Evolutionary conservation across 2,888 invertebrate species (phyloP), one percentile per base, ranked within the genome.

Genomic region (Trachelus tabidus): DNA sequence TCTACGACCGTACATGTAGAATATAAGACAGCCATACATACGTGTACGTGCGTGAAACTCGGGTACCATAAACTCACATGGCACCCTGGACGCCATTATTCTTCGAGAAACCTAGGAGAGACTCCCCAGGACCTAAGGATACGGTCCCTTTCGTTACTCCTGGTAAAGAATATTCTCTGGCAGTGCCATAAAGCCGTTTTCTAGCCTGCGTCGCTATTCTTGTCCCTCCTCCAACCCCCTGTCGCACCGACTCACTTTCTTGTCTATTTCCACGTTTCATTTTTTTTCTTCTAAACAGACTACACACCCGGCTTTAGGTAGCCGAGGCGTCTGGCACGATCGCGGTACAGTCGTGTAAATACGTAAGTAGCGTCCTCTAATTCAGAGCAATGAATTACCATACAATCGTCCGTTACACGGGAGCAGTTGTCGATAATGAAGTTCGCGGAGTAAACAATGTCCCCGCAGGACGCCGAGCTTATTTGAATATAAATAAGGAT

Each of bases 51-150:
- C 23, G 23, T 23, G 56, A 56, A 56, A 78, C 77, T 76, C 79
- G 12, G 69, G 73, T 75, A 69, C 76, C 73, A 79, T 81, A 80
- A 87, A 83, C 82, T 73, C 35, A 68, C 77, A 80, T 73, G 68
- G 76, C 78, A 74, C 81, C 76, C 79, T 77, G 77, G 80, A 81
- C 81, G 34, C 78, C 79, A 80, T 84, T 83, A 79, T 82, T 81
- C 82, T 78, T 78, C 71, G 68, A 68, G 76, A 73, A 71, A 71
- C 73, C 76, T 40, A 71, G 15, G 6, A 9, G 56, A 56, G 23
- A 56, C 56, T 56, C 23, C 56, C 56, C 56, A 56, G 23, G 56
- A 56, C 56, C 56, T 23, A 15, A 15, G 23, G 56, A 56, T 23
- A 56, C 56, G 23, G 23, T 33, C 74, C 76, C 40, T 33, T 40